Conservation (phyloP, 2,113 vertebrate species). For the Rhinopomastus cyanomelas region DNA sequence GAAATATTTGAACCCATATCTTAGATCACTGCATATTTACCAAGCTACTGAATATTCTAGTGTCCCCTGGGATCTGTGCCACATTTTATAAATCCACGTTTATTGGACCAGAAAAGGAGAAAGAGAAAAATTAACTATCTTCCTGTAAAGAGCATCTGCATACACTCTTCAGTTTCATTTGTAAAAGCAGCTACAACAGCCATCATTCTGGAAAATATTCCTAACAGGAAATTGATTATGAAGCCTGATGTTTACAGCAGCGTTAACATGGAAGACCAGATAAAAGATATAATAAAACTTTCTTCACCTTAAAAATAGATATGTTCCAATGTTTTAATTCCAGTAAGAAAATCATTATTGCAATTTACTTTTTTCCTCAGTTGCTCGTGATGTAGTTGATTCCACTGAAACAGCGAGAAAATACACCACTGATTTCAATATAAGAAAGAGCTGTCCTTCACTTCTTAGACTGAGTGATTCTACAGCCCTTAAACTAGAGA, state of each 20-base stretch:
- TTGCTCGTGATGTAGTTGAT: not conserved
- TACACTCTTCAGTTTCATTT: not conserved
- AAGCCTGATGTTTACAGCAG: not conserved
- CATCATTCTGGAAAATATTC: not conserved
- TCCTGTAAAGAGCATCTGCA: not conserved
- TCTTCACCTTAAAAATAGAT: not conserved
- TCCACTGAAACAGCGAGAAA: not conserved
- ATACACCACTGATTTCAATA: not conserved
- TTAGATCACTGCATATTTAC: slow-evolving; percentile 34
- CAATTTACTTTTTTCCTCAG: not conserved
- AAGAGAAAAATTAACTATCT: not conserved
- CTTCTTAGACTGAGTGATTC: not conserved
- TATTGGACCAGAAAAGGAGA: slow-evolving; percentile 33
- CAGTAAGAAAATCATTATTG: not conserved
- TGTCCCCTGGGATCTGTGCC: slow-evolving; percentile 45
- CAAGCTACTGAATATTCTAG: slow-evolving; percentile 43
- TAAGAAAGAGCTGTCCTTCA: not conserved
- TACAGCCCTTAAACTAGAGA: not conserved
- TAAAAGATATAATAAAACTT: not conserved
- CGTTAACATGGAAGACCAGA: not conserved
- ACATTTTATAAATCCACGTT: slow-evolving; percentile 50
- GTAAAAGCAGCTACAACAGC: not conserved
- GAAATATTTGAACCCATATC: slow-evolving; percentile 1
- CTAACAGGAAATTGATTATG: not conserved
- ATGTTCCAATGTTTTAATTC: not conserved